Percentiles rank a stretch among this genome's conserved stretches.
Evolutionary conservation across 2,888 invertebrate genomes (phyloP).

Genomic region (Tinea trinotella): DNA sequence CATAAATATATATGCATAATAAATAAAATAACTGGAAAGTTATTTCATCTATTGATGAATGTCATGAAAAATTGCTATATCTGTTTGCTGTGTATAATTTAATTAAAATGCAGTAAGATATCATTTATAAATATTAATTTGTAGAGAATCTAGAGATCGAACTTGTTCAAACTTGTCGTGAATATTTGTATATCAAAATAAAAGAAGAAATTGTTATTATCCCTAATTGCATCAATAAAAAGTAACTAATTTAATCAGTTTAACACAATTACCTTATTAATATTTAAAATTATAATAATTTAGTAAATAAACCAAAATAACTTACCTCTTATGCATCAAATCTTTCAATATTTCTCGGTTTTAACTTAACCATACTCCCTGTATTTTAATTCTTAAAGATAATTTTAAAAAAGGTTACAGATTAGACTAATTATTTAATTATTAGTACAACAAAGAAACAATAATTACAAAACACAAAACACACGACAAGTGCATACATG

Average conservation of each 20-base stretch:
- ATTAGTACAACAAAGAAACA: constrained; percentile 11
- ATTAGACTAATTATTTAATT: neutral
- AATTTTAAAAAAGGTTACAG: neutral
- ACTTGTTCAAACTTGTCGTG: neutral
- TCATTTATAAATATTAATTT: too few species aligned
- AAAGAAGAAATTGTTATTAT: neutral
- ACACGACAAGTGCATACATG: constrained; percentile 9
- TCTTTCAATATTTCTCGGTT: neutral
- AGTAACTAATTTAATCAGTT: neutral
- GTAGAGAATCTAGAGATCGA: too few species aligned
- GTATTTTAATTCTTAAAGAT: neutral
- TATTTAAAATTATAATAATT: neutral
- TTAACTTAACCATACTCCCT: neutral
- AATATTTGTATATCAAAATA: neutral
- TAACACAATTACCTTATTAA: neutral
- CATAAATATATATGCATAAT: too few species aligned
- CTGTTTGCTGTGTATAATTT: too few species aligned
- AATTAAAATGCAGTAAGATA: too few species aligned
- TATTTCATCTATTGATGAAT: too few species aligned
- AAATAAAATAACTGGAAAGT: too few species aligned
- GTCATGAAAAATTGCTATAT: too few species aligned
- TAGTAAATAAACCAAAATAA: neutral
- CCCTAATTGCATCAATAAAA: neutral
- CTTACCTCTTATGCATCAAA: constrained; percentile 1
- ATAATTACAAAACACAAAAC: neutral